Conservation (phyloP, 2,113 vertebrate genomes). For the Thunnus maccoyii region DNA sequence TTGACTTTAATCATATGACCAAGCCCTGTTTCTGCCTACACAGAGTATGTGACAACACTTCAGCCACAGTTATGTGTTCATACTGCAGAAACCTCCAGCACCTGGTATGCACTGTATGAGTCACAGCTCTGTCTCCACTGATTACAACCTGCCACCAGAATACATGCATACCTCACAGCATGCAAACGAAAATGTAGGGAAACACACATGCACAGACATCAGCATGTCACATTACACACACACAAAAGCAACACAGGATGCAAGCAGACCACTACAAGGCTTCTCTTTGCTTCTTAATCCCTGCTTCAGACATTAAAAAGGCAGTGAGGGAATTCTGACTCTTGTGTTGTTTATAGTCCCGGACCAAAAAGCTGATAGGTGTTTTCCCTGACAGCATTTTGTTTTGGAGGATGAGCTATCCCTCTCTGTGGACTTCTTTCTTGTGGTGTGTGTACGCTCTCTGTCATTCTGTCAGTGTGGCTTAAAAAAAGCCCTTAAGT, state of each 20-base stretch:
- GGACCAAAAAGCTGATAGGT: slow-evolving; percentile 29
- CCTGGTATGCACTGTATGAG: slow-evolving; percentile 40
- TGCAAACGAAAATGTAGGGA: slow-evolving; percentile 17
- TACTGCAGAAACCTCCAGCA: slow-evolving; percentile 5
- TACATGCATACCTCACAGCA: slow-evolving; percentile 44
- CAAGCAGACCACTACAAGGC: slow-evolving; percentile 1
- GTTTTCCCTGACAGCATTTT: slow-evolving; percentile 40
- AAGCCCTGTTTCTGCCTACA: no score
- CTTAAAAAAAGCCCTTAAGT: slow-evolving; percentile 46
- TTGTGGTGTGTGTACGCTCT: slow-evolving; percentile 26
- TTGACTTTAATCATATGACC: neutral
- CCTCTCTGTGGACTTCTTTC: slow-evolving; percentile 39
- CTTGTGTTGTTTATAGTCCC: slow-evolving; percentile 13
- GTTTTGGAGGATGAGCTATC: slow-evolving; percentile 45
- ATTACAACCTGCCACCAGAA: slow-evolving; percentile 62
- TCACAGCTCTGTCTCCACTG: slow-evolving; percentile 48
- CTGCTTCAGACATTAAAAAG: slow-evolving; percentile 11
- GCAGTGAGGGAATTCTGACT: slow-evolving; percentile 37
- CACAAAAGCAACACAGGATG: neutral
- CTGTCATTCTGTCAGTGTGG: slow-evolving; percentile 40
- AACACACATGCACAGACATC: neutral
- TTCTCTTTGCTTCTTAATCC: neutral
- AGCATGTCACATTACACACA: slow-evolving; percentile 4
- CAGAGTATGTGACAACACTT: neutral
- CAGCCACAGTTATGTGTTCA: slow-evolving; percentile 10